Conservation (phyloP, 1,140 invertebrate species). For the Gonioctena quinquepunctata region DNA sequence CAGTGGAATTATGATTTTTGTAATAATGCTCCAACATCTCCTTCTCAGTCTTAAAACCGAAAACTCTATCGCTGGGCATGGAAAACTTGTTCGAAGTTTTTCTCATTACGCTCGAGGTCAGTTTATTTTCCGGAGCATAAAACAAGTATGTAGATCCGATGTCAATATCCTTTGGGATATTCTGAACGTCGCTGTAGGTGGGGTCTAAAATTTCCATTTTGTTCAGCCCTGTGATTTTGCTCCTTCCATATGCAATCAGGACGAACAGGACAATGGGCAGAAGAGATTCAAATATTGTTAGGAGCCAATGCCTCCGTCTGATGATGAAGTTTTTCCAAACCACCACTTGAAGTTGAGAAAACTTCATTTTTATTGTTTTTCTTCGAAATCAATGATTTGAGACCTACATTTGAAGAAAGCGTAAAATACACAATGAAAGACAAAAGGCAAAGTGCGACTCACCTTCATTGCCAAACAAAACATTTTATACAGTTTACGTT, state of each 20-base stretch:
- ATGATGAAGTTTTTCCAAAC: conserved; percentile 57
- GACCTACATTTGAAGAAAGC: too few relatives aligned
- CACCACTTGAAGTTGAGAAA: too few relatives aligned
- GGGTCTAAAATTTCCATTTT: conserved; percentile 38
- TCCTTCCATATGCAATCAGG: conserved; percentile 47
- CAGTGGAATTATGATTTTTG: conserved; percentile 22
- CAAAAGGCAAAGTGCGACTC: too few relatives aligned
- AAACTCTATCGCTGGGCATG: conserved; percentile 50
- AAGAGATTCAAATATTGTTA: conserved; percentile 54
- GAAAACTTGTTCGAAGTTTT: conserved; percentile 49
- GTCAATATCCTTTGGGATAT: conserved; percentile 27
- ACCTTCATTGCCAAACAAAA: too few relatives aligned
- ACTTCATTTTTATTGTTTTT: too few relatives aligned
- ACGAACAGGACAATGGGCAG: conserved; percentile 52
- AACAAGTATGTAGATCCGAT: conserved; percentile 42
- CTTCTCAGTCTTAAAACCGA: conserved; percentile 19
- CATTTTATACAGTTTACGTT: too few relatives aligned
- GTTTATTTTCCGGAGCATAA: conserved; percentile 50
- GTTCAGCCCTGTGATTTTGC: conserved; percentile 38
- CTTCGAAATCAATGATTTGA: too few relatives aligned
- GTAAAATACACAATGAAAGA: too few relatives aligned
- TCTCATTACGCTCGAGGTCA: conserved; percentile 49
- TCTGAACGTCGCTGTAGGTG: conserved; percentile 31
- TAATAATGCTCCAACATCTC: conserved; percentile 33
- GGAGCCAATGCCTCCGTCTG: conserved; percentile 53